Evolutionary conservation across 1,140 invertebrate species (phyloP), one percentile per base, ranked within the genome.

Genomic region (Bombus pascuorum): DNA sequence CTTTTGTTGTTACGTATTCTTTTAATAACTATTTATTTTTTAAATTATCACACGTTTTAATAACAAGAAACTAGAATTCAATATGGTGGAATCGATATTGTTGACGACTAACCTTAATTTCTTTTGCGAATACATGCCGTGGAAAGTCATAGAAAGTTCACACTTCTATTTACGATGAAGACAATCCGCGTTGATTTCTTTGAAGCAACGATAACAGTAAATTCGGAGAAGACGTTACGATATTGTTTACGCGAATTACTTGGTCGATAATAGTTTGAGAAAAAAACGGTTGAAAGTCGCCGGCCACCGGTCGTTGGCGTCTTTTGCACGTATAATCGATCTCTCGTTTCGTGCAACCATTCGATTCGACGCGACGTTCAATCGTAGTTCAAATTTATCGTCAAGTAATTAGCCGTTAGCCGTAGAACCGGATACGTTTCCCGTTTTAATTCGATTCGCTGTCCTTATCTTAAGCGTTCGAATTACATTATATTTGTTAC

Each of bases 361-460:
- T 62, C 59, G 59, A 62, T 62, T 62, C 28, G 18, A 53, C 18
- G 47, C 72, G 28, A 76, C 71, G 22, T 47, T 34, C 25, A 22
- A 79, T 71, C 72, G 81, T 77, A 88, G 87, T 57, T 70, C 32
- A 62, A 91, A 91, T 86, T 91, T 91, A 91, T 91, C 10, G 85
- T 80, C 81, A 32, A 80, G 81, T 86, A 91, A 91, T 91, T 88
- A 87, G 76, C 66, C 53, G 70, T 85, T 89, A 15, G 15, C 25
- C 42, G 47, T 72, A 39, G 10, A 10, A 28, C 37, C n/a, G 66
- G 28, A 37, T n/a, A 22, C 66, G 34, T 47, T 77, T 81, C 71
- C 68, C 62, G 59, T 86, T 75, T 89, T 66, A 66, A 88, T 88
- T 75, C 62, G 59, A 70, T 73, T 47, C 42, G 71, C 9, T 12